Conservation (phyloP, 1,140 invertebrate species). For the Pseudomyrmex sp. region DNA sequence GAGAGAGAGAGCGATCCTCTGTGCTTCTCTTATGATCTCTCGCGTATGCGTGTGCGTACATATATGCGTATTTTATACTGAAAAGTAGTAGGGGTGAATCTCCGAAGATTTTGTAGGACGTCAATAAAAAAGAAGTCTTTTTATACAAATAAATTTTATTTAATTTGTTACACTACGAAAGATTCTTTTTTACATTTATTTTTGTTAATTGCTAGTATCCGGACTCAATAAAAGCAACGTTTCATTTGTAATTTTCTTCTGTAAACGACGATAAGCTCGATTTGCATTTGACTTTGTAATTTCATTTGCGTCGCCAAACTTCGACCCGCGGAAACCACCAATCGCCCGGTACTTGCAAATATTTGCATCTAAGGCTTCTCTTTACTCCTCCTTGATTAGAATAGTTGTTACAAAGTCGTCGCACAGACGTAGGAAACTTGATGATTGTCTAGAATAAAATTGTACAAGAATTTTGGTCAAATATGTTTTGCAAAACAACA, state of each 20-base stretch:
- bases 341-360: conserved; percentile 22
- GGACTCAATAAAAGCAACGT: too few species aligned
- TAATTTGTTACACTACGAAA: too few species aligned
- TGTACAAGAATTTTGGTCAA: too few species aligned
- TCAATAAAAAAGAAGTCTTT: too few species aligned
- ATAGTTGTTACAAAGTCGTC: conserved; percentile 18
- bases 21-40: conserved; percentile 12
- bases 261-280: not conserved
- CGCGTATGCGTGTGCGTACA: conserved; percentile 1
- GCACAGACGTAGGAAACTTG: not conserved
- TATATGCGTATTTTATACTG: not conserved
- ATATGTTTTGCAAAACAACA: too few species aligned
- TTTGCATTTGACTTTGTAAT: conserved; percentile 39
- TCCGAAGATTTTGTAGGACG: too few species aligned
- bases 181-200: too few species aligned
- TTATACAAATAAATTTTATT: too few species aligned
- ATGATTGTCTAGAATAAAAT: too few species aligned
- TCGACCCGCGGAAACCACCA: not conserved
- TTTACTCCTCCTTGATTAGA: conserved; percentile 14
- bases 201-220: too few species aligned
- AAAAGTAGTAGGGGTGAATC: too few species aligned
- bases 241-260: not conserved
- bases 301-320: conserved; percentile 26
- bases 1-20: not conserved
- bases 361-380: conserved; percentile 24